Conservation (phyloP, 2,113 vertebrate species). For the Nematolebias whitei region DNA sequence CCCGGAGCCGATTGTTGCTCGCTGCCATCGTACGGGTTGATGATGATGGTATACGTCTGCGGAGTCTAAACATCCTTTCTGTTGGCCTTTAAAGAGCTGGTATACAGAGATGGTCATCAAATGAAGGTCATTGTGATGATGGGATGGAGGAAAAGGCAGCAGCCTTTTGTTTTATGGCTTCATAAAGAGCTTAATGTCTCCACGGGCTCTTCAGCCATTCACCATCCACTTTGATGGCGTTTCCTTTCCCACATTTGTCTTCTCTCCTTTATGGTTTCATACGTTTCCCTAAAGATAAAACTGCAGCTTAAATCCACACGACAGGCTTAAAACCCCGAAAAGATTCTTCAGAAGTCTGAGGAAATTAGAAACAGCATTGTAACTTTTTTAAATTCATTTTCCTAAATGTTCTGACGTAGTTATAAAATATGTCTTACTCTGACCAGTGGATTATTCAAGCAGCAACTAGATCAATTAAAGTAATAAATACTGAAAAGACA, state of each 20-base stretch:
- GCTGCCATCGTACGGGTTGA: conserved; percentile 45
- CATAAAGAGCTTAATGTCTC: conserved; percentile 77
- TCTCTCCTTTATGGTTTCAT: conserved; percentile 19
- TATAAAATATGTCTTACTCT: not conserved
- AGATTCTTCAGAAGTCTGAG: conserved; percentile 1
- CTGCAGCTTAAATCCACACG: conserved; percentile 12
- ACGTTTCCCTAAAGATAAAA: conserved; percentile 21
- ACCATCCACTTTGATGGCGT: conserved; percentile 39
- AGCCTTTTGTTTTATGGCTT: conserved; percentile 74
- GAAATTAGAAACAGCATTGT: not conserved
- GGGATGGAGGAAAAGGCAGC: conserved; percentile 49
- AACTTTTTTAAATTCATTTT: not conserved
- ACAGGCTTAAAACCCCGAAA: not conserved
- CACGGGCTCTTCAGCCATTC: conserved; percentile 46
- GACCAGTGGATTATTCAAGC: too few species aligned
- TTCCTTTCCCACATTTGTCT: conserved; percentile 47
- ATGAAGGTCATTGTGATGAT: conserved; percentile 71
- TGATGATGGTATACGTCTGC: conserved; percentile 63
- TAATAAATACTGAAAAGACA: too few species aligned
- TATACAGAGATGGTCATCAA: conserved; percentile 68
- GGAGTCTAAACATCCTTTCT: conserved; percentile 77
- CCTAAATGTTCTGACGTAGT: not conserved
- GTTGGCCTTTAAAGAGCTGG: conserved; percentile 58
- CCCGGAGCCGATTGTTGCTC: conserved; percentile 62
- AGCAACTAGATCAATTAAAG: too few species aligned